Evolutionary conservation across 2,797 vertebrate species (phyloP).

Genomic region (Enteromius fasciolatus): DNA sequence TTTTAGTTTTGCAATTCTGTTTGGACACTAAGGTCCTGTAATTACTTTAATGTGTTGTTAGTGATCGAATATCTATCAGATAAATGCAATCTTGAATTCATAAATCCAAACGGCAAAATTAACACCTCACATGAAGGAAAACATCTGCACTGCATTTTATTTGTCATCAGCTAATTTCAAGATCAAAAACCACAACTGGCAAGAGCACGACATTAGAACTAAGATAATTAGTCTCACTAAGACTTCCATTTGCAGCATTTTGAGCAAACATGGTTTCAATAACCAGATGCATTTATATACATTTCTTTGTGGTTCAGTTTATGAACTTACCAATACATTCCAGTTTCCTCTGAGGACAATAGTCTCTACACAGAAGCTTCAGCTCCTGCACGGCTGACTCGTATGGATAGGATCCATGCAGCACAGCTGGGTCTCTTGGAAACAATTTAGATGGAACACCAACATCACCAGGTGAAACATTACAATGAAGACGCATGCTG

Average conservation of each 20-base stretch:
- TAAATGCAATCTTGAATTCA: neutral
- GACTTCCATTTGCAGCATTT: neutral
- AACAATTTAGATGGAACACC: slow-evolving; percentile 84
- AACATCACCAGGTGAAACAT: slow-evolving; percentile 75
- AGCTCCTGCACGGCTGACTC: slow-evolving; percentile 84
- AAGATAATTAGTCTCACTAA: neutral
- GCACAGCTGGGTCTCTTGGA: slow-evolving; percentile 62
- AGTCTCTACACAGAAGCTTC: slow-evolving; percentile 80
- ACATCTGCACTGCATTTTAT: neutral
- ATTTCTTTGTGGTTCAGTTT: neutral
- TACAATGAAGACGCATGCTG: slow-evolving; percentile 80
- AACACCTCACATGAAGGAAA: neutral
- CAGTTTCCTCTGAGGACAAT: slow-evolving; percentile 90
- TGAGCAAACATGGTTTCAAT: too few relatives aligned
- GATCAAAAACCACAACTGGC: neutral
- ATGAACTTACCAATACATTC: slow-evolving; percentile 86
- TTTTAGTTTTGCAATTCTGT: neutral
- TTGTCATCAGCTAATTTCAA: neutral
- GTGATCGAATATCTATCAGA: neutral
- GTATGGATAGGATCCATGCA: slow-evolving; percentile 79
- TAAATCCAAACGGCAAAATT: neutral
- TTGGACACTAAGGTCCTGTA: too few relatives aligned
- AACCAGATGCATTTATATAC: too few relatives aligned
- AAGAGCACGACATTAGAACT: neutral
- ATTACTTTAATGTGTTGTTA: neutral